Evolutionary conservation across 1,140 invertebrate species (phyloP).

Genomic region (Drosophila sproati): DNA sequence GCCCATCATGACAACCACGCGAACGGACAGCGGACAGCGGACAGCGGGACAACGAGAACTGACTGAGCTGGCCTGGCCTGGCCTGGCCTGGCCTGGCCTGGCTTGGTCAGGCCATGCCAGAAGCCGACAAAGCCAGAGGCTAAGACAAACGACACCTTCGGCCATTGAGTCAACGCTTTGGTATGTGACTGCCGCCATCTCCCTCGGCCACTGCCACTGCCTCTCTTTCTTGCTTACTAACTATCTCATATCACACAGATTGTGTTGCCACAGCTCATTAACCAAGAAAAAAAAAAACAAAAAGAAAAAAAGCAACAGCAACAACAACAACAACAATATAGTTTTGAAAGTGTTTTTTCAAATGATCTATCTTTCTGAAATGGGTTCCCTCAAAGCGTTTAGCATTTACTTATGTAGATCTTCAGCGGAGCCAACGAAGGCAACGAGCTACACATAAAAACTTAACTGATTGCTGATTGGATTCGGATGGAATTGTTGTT

Average conservation of each 20-base stretch:
- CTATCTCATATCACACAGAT: constrained; percentile 2
- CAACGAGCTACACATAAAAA: constrained; percentile 25
- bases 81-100: not conserved
- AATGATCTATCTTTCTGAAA: constrained; percentile 15
- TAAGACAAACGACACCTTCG: constrained; percentile 80
- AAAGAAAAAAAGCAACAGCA: not conserved
- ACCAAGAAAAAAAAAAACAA: constrained; percentile 33
- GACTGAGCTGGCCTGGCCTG: not conserved
- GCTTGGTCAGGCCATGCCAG: constrained; percentile 17
- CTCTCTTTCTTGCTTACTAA: constrained; percentile 22
- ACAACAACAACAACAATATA: constrained; percentile 8
- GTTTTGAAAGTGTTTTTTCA: constrained; percentile 46
- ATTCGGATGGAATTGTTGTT: not conserved
- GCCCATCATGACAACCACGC: constrained; percentile 48
- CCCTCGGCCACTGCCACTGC: not conserved
- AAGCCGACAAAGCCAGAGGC: constrained; percentile 74
- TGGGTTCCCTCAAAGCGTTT: not conserved
- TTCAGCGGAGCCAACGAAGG: constrained; percentile 1
- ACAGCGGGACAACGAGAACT: constrained; percentile 19
- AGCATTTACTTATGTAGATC: constrained; percentile 22
- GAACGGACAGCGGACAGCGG: constrained; percentile 6
- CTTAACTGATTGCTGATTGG: constrained; percentile 26
- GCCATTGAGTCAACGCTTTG: constrained; percentile 79
- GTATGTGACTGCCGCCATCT: constrained; percentile 49
- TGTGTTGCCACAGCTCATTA: constrained; percentile 60